Base-by-base conservation (phyloP, 2,888 invertebrate genomes). In the Agrochola circellaris region DNA sequence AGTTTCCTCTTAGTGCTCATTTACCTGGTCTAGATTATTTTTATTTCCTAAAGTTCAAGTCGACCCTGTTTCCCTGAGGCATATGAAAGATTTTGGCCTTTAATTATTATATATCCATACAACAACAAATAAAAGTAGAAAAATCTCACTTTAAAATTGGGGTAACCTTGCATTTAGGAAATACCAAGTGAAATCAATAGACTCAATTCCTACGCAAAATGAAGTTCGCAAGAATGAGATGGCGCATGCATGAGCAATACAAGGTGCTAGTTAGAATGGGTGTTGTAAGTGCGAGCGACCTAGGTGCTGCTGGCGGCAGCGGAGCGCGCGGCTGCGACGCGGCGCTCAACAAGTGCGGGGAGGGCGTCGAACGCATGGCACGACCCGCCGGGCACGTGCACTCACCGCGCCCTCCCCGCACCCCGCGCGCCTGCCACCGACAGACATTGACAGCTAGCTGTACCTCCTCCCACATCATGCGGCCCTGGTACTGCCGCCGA, bases 331-430 rank as follows among this genome's bases (percentile, higher is more conserved):
- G 82, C 85, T 74, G 78, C 79, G 84, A 89, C 88, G 86, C 91
- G 91, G 91, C 90, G 93, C 91, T 95, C 96, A 96, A 96, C 96
- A 96, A 96, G 96, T 96, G 94, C 92, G 93, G 91, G 92, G 92
- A 91, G 93, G 91, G 91, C 92, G 91, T 86, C 91, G 92, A 93
- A 93, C 95, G 95, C 95, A 94, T 94, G 94, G 94, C 94, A 93
- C 93, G 95, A 94, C 94, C 92, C 94, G 94, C 92, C 93, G 95
- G 96, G 96, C 95, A 95, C 95, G 95, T 96, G 95, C 93, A 93
- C 91, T 91, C 88, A 82, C 89, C 88, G 88, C 90, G 84, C 88
- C 60, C 79, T 88, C 87, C 88, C 77, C 80, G 88, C 87, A 85
- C 82, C 86, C 83, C 86, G 86, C 77, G 86, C 82, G 83, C 85